Base-by-base conservation (phyloP, 2,797 vertebrate genomes). In the Ptychobarbus kaznakovi region DNA sequence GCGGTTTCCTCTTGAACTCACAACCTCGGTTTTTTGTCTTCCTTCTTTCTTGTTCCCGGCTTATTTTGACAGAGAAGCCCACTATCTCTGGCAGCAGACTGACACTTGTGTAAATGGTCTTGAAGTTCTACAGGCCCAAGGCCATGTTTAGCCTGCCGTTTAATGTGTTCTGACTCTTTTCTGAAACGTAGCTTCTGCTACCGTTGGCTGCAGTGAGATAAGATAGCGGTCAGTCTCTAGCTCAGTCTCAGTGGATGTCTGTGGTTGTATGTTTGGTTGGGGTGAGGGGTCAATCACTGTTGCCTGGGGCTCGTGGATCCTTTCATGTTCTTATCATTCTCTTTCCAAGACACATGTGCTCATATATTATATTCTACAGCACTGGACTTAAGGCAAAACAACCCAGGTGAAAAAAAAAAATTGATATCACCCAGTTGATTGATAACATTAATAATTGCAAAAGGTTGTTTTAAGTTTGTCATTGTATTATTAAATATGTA, bases 301-400 rank as follows among this genome's bases (percentile, higher is more conserved):
- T 78, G 68, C 56, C 80, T 68, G 88, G 81, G 79, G 63, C 80
- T 80, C 69, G 35, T 28, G 28, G 63, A 25, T 18, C 63, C 90
- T 92, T 93, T 94, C 88, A 90, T 92, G 89, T 92, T 90, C 92
- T 92, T 91, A 92, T 92, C 91, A 90, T 90, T 78, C 89, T 68
- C 49, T 75, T 78, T 53, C 58, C 32, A 75, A 65, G 11, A 51
- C 86, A 86, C 75, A 80, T 73, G 42, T 32, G 42, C 74, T 58
- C 18, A 25, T 83, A 63, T 61, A 81, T 74, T 74, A 69, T n/a
- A 28, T 38, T 46, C 9, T 32, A 65, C 18, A 73, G 25, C 58
- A 8, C 9, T 53, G 8, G 32, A n/a, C 56, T 58, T 58, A 22
- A 15, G 4, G 69, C 22, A 25, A 46, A 10, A 25, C 22, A 72